Base-by-base conservation (phyloP, 1,140 invertebrate species). In the Lordiphosa collinella region DNA sequence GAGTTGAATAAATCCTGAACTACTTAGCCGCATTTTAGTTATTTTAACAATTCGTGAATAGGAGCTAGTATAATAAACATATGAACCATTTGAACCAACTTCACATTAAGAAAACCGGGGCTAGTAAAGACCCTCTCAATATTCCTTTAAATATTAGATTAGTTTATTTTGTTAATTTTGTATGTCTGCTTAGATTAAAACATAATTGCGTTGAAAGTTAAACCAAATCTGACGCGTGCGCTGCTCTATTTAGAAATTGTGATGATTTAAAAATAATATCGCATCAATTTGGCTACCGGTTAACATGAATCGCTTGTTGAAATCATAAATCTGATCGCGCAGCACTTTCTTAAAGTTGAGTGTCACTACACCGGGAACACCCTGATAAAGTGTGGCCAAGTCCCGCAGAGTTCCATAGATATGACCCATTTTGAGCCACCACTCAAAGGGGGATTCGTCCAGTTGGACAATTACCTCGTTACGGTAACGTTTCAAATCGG, bases 351-450 rank as follows among this genome's bases (percentile, higher is more conserved):
- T 88, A 35, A 86, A 88, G 13, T 68, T 88, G 9, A 88, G 60
- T 32, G 78, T 86, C 4, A 88, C 78, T 3, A 88, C 78, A n/a
- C 86, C 84, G 11, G 86, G 86, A 7, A 88, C 78, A 16, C 86
- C 82, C 43, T 88, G 86, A 47, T 88, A 88, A 0, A 78, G 48
- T 2, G 52, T 57, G 7, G 86, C 70, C 52, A 88, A 48, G 16
- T 86, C 78, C 5, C 84, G 71, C 13, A 88, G 51, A 7, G 78
- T 76, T n/a, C 74, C 65, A 59, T 88, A 88, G 16, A 86, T 67
- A 44, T 86, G 70, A 1, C 86, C 82, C 70, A 88, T 76, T 36
- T 80, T 70, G 11, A 55, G 50, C 86, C 86, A 88, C 86, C 86
- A 88, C 10, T 70, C 57, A 37, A 80, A 71, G 4, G 86, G 86